Base-by-base conservation (phyloP, 2,888 invertebrate species). In the Disparrhopalites patrizii region DNA sequence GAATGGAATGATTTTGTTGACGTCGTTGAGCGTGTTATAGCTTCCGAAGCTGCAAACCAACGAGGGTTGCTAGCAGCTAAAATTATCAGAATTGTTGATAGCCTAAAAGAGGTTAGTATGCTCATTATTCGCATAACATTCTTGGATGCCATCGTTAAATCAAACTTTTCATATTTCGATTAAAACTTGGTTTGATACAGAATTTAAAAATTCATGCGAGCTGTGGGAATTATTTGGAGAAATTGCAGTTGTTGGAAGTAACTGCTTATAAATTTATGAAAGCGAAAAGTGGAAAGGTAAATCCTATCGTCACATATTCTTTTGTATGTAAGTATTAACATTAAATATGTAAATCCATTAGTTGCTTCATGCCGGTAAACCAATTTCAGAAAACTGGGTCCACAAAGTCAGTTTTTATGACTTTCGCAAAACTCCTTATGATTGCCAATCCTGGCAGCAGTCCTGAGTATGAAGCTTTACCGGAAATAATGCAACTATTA, bases 401-500 rank as follows among this genome's bases (percentile, higher is more conserved):
- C 28, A 7, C 31, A 7, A 54, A 54, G 13, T 62, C 62, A 3
- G 33, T 38, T 20, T 57, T 57, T 31, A 23, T 40, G 23, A 61
- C n/a, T 3, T 67, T 67, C 40, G 51, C 64, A 3, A 36, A 64
- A n/a, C 30, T 68, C 10, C 13, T 68, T 1, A 27, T 60, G 18
- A 30, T n/a, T 27, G 60, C 50, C 28, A 40, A 62, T 47, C 62
- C 64, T 20, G 2, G 27, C 18, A 10, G 15, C 1, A 54, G 60
- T 25, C 57, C 62, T n/a, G 58, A 62, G 10, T 74, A 69, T 65
- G 66, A 68, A 28, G 55, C 61, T 1, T 62, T 75, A 25, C 73
- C 75, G 5, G 68, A 67, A 62, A 62, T 75, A 1, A 63, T 75
- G 69, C 68, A 73, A 61, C 51, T 75, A 43, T 50, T 75, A 25